Conservation (phyloP, 2,888 invertebrate species). For the Pharmacophagus antenor region DNA sequence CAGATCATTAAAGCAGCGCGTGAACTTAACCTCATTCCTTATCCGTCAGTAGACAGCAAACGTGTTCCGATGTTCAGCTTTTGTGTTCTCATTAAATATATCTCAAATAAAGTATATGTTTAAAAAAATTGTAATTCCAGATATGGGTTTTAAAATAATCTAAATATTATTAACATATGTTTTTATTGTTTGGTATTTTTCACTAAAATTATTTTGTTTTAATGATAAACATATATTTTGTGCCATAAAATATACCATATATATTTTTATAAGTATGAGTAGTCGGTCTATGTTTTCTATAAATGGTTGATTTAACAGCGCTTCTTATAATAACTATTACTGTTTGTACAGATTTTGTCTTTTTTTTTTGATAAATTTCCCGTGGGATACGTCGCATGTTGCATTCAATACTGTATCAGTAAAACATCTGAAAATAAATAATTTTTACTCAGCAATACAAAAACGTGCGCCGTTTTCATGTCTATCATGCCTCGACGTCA, state of each 20-base stretch:
- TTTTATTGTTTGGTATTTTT: no score
- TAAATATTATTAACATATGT: no score
- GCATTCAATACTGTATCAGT: background rate
- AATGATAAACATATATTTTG: no score
- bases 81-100: background rate
- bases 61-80: slow-evolving; percentile 6
- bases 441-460: background rate
- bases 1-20: slow-evolving; percentile 19
- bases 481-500: background rate
- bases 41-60: slow-evolving; percentile 24
- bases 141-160: no score
- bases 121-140: no score
- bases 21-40: slow-evolving; percentile 39
- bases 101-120: no score
- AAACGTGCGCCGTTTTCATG: background rate
- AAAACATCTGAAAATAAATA: background rate
- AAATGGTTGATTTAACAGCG: no score
- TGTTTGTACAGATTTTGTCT: background rate
- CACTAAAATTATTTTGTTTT: no score
- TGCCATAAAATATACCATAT: no score
- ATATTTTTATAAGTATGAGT: no score
- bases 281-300: no score
- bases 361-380: no score
- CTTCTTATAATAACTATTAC: background rate
- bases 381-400: background rate